Evolutionary conservation across 2,888 invertebrate species (phyloP), one percentile per base, ranked within the genome.

Genomic region (Leucophenga montana): DNA sequence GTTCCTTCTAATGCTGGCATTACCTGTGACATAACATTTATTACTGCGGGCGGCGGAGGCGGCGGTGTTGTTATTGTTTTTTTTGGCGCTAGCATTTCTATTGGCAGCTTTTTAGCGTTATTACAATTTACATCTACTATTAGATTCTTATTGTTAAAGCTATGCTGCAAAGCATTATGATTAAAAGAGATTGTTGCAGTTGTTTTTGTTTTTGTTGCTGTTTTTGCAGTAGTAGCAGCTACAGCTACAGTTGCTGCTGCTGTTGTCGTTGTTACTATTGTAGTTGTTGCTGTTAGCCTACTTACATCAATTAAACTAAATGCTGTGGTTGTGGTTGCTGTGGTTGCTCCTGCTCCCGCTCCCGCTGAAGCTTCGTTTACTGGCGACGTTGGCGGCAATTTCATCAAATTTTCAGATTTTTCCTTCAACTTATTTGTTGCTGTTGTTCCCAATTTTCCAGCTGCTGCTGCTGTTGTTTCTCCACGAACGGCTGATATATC

Each of bases 1-100:
- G 31, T 46, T 71, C 20, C 31, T 59, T 53, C 72, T 68, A 74
- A 68, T 71, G 68, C 56, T 56, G 77, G 71, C 74, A 44, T 73
- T 77, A 67, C 27, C 4, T 27, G 27, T 27, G 27, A 4, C 27
- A 4, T 27, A 4, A 4, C 27, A 27, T 4, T 27, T 27, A 74
- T 64, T 78, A 75, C 68, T 62, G 77, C 71, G 69, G 81, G 77
- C 73, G 76, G 83, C 64, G 80, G 80, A 68, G 81, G 77, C 73
- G 76, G 83, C 64, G 80, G 80, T 79, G 83, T 80, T 66, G 83
- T 80, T 73, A 80, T 74, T 65, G 80, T 80, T 73, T 27, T 27
- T 27, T 27, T 2, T 27, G 80, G 80, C 73, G 79, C 71, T 39
- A 70, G 68, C 78, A 71, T 70, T 70, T 44, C 64, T 66, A 73